Evolutionary conservation across 2,797 vertebrate genomes (phyloP), one percentile per base, ranked within the genome.

Genomic region (Anguilla pacifica): DNA sequence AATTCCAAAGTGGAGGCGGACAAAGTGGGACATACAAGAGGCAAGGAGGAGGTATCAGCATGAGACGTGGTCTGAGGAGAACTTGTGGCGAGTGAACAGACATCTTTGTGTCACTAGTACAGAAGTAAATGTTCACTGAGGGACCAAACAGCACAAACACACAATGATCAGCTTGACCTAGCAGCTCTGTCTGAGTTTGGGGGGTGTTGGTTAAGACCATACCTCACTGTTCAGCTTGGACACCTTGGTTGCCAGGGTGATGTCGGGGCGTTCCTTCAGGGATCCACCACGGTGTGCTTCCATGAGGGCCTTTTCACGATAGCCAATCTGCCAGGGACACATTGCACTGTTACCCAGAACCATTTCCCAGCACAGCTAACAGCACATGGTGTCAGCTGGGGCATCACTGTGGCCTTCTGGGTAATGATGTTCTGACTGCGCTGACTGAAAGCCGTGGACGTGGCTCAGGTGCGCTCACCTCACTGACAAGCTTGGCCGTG

Each of bases 221-320:
- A 99, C 99, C 98, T 98, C 97, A 94, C 99, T 99, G 90, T 94
- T 99, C 90, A 99, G 95, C 92, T 95, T 98, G 93, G 98, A 98
- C 91, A 99, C 98, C 89, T 98, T 96, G 89, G 99, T 99, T 90
- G 98, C 99, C 95, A 99, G 95, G 91, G 97, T 92, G 9, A 99
- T 99, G 93, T 99, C 99, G 0, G 99, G 98, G n/a, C 99, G 98
- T 61, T 97, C 94, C 90, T 95, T 91, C 95, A 98, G 96, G 89
- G 96, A 97, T 22, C 98, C 96, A 11, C 98, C 98, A 1, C 97
- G 94, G n/a, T 97, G 97, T 81, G 97, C 98, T 92, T 97, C 98
- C 90, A 96, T 92, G 10, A 97, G 97, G 35, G 98, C 97, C 86
- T 98, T 99, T n/a, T 97, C 95, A 91, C 98, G 98, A 89, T 99